Evolutionary conservation across 1,140 invertebrate genomes (phyloP).

Genomic region (Leptopilina boulardi): DNA sequence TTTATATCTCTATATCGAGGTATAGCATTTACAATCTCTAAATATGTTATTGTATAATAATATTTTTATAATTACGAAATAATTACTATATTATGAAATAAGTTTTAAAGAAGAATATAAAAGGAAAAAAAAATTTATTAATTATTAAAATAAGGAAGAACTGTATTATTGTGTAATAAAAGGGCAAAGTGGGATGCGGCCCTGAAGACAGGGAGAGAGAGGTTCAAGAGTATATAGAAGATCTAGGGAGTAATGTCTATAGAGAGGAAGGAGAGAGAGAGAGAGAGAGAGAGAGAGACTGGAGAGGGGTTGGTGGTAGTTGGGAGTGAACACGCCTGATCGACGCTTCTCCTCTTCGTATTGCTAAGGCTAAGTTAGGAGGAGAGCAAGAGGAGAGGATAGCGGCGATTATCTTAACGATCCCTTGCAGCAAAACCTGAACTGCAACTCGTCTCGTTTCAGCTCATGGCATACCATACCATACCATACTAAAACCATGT

Average conservation of each 20-base stretch:
- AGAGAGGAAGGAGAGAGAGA: constrained; percentile 38
- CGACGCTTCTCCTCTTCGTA: constrained; percentile 40
- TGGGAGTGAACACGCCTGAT: constrained; percentile 42
- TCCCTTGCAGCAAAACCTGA: constrained; percentile 74
- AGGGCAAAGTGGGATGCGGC: constrained; percentile 7
- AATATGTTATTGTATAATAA: too few relatives aligned
- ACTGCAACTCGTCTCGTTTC: constrained; percentile 68
- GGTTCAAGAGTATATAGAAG: constrained; percentile 30
- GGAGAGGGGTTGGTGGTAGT: constrained; percentile 45
- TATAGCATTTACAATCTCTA: too few relatives aligned
- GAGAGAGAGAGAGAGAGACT: constrained; percentile 44
- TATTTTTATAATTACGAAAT: too few relatives aligned
- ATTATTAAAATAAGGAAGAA: too few relatives aligned
- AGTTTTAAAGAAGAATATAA: too few relatives aligned
- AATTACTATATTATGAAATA: too few relatives aligned
- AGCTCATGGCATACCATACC: constrained; percentile 52
- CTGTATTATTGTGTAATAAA: not conserved
- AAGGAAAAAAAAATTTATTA: too few relatives aligned
- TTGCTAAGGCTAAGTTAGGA: constrained; percentile 72
- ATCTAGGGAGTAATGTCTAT: constrained; percentile 29
- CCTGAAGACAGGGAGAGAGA: constrained; percentile 39
- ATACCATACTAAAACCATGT: constrained; percentile 18
- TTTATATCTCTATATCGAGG: too few relatives aligned
- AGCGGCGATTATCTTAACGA: constrained; percentile 75
- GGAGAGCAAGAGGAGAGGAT: too few relatives aligned